These are phyloP conservation scores for Camponotus fellah DNA, from an alignment of 2,888 invertebrate species.

Conservation along the genomic window DNA sequence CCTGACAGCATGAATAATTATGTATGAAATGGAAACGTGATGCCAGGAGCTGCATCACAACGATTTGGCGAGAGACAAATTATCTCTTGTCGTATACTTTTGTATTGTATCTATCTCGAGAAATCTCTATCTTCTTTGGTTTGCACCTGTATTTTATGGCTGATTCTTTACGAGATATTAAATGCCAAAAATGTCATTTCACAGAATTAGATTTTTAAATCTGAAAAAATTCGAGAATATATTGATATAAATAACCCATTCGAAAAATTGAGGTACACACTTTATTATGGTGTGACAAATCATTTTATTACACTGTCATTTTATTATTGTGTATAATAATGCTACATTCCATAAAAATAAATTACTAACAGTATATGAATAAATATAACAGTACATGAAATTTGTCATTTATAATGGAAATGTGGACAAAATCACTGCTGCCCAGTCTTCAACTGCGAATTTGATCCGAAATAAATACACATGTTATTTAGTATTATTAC, in stretches of 20 bases:
- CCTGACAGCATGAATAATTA: conserved; percentile 78
- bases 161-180: conserved; percentile 19
- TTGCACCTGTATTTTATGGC: not conserved
- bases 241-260: not conserved
- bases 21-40: conserved; percentile 93
- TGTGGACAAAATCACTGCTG: not conserved
- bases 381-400: not conserved
- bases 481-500: not conserved
- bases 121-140: not conserved
- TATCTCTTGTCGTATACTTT: conserved; percentile 69
- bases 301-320: not conserved
- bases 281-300: not conserved
- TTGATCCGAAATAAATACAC: conserved; percentile 1
- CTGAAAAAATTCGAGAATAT: not conserved
- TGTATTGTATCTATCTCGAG: conserved; percentile 43
- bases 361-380: not conserved
- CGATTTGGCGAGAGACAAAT: conserved; percentile 91
- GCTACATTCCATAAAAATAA: not conserved
- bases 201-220: not conserved
- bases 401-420: not conserved
- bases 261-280: not conserved
- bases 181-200: not conserved
- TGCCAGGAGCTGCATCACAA: conserved; percentile 90
- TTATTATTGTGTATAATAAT: not conserved
- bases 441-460: not conserved